These are phyloP conservation scores for Helicoverpa assulta DNA, from an alignment of 2,888 invertebrate species.

Conservation along the genomic window DNA sequence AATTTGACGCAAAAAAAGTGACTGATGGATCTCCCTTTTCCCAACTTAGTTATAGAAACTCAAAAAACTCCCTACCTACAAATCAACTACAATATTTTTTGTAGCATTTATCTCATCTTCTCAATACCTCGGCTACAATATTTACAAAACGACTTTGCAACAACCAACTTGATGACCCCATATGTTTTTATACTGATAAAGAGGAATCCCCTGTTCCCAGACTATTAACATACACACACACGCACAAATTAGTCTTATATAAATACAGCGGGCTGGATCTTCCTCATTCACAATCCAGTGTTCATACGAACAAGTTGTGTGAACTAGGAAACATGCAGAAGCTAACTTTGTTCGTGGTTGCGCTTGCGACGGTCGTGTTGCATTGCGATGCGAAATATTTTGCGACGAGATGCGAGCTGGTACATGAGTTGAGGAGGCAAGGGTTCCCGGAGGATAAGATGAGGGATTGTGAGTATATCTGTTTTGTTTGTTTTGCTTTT, in stretches of 20 bases:
- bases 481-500: not conserved
- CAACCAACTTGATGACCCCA: constrained; percentile 40
- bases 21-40: no score
- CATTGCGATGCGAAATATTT: constrained; percentile 66
- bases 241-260: constrained; percentile 25
- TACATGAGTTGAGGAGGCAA: constrained; percentile 71
- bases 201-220: constrained; percentile 57
- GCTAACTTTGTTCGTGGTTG: constrained; percentile 40
- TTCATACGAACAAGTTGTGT: constrained; percentile 27
- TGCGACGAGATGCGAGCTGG: constrained; percentile 71
- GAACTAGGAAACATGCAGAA: constrained; percentile 45
- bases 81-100: not conserved
- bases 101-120: not conserved
- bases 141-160: constrained; percentile 19
- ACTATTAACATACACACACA: constrained; percentile 4
- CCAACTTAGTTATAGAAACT: no score
- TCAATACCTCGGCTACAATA: not conserved
- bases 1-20: no score
- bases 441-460: constrained; percentile 76
- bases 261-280: constrained; percentile 24
- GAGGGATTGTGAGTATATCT: constrained; percentile 72
- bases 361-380: constrained; percentile 47
- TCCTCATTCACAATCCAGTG: constrained; percentile 28
- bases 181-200: constrained; percentile 42
- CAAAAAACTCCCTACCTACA: no score